Conservation (phyloP, 2,888 invertebrate genomes). For the Tinea pellionella region DNA sequence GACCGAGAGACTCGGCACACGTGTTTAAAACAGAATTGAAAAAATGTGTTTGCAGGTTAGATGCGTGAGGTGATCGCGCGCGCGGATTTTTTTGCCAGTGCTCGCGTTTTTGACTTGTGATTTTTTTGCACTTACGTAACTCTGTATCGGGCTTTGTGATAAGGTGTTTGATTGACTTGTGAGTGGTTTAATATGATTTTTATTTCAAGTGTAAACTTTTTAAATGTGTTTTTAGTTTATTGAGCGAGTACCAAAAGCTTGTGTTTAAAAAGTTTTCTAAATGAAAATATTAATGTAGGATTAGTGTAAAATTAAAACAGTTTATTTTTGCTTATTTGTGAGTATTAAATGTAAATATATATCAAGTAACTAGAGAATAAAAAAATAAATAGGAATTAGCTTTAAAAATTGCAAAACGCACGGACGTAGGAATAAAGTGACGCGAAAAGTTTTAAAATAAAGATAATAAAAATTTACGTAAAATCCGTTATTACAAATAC, state of each 20-base stretch:
- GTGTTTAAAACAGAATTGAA: conserved; percentile 35
- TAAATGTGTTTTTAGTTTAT: not conserved
- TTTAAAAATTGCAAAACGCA: too few relatives aligned
- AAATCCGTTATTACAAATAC: not conserved
- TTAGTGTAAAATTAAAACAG: not conserved
- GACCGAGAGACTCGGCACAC: conserved; percentile 72
- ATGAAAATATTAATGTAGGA: not conserved
- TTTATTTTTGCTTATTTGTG: not conserved
- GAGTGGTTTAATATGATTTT: not conserved
- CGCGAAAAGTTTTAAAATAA: too few relatives aligned
- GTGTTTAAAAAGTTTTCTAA: not conserved
- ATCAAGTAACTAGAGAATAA: too few relatives aligned
- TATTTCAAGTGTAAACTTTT: not conserved
- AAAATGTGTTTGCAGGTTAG: not conserved
- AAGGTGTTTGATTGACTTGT: not conserved
- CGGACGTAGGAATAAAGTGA: too few relatives aligned
- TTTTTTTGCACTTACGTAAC: not conserved
- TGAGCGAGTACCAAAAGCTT: not conserved
- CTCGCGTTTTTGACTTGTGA: not conserved
- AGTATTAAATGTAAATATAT: not conserved
- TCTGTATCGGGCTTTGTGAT: not conserved
- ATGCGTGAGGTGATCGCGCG: conserved; percentile 10
- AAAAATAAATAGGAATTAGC: not conserved
- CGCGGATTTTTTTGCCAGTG: not conserved
- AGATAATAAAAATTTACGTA: not conserved